These are phyloP conservation scores for Megaceryle alcyon DNA, from an alignment of 2,797 vertebrate species.

Conservation along the genomic window DNA sequence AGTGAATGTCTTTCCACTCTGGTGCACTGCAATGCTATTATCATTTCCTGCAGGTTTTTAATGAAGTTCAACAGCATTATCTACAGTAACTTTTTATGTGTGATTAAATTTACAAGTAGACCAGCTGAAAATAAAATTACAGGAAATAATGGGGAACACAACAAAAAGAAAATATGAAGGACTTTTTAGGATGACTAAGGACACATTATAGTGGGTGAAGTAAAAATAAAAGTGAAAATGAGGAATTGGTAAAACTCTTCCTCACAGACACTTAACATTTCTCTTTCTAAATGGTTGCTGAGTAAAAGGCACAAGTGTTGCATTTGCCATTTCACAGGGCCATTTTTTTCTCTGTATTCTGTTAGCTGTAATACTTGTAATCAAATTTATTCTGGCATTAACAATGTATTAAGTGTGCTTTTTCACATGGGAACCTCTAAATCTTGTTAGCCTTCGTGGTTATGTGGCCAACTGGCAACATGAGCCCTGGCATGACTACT, in stretches of 20 bases:
- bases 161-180: neutral
- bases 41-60: neutral
- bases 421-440: neutral
- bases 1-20: neutral
- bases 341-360: neutral
- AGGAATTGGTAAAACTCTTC: neutral
- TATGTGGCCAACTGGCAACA: neutral
- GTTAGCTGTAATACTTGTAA: neutral
- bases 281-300: neutral
- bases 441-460: neutral
- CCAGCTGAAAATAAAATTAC: constrained; percentile 8
- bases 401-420: neutral
- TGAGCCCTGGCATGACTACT: neutral
- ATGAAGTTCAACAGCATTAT: constrained; percentile 21
- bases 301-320: neutral
- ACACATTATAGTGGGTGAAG: neutral
- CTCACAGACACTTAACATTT: neutral
- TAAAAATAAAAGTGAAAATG: neutral
- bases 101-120: constrained; percentile 16
- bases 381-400: neutral
- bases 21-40: neutral
- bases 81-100: neutral
- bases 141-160: neutral
- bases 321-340: neutral
- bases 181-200: neutral